Conservation (phyloP, 2,888 invertebrate species). For the Lottia gigantea region DNA sequence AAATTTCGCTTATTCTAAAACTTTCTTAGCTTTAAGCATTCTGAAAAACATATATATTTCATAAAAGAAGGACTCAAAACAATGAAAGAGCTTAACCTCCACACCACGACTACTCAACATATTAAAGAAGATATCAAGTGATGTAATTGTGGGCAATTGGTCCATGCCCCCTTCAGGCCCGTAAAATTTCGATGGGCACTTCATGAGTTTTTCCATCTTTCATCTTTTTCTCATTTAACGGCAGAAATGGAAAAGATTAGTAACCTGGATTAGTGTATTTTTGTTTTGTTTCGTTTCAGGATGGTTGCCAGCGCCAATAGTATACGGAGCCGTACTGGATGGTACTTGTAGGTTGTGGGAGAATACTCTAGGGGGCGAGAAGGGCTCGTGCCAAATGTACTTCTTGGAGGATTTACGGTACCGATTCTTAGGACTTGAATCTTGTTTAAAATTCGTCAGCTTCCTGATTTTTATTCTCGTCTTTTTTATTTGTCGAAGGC, state of each 20-base stretch:
- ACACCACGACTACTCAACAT: too few species aligned
- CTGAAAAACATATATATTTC: not conserved
- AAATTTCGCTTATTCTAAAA: not conserved
- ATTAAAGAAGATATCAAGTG: too few species aligned
- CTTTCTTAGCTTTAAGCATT: too few species aligned
- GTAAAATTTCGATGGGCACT: too few species aligned
- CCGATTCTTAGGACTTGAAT: constrained; percentile 16
- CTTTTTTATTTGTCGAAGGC: not conserved
- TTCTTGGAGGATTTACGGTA: constrained; percentile 21
- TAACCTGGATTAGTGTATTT: too few species aligned
- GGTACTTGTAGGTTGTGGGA: constrained; percentile 23
- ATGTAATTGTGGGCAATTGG: too few species aligned
- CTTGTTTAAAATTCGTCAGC: not conserved
- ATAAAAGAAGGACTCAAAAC: too few species aligned
- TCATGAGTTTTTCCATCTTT: too few species aligned
- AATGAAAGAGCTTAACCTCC: too few species aligned
- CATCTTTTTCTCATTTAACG: too few species aligned
- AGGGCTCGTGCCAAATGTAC: constrained; percentile 25
- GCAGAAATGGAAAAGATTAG: too few species aligned
- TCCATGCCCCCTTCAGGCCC: too few species aligned
- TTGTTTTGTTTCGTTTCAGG: constrained; percentile 13
- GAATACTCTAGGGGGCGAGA: constrained; percentile 8
- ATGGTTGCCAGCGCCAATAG: constrained; percentile 24
- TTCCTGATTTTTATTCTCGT: not conserved
- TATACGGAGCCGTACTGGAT: constrained; percentile 24